Conservation (phyloP, 37 sponge, comb jelly and placozoan species). For the Beroe forskalii region DNA sequence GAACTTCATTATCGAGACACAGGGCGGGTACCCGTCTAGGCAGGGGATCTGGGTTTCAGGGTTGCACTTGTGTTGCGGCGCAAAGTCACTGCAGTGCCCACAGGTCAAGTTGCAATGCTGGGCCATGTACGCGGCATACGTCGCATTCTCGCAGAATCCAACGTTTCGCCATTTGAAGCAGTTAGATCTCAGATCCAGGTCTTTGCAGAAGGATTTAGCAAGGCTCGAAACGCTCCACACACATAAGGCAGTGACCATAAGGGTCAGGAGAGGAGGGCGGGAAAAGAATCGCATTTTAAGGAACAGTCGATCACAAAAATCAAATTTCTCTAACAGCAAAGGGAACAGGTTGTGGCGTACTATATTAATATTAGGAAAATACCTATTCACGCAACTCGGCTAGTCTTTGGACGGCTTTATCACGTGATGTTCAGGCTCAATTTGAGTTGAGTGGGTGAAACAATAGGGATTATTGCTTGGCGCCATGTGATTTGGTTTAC, state of each 20-base stretch:
- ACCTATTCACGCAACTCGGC: no score
- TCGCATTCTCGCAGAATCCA: neutral
- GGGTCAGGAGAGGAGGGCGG: neutral
- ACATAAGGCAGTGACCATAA: neutral
- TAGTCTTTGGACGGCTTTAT: no score
- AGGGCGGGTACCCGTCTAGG: neutral
- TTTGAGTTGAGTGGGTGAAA: no score
- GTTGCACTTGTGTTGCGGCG: neutral
- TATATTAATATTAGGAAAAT: no score
- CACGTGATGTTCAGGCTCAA: no score
- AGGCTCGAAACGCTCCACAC: neutral
- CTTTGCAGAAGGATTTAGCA: neutral
- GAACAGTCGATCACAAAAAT: no score
- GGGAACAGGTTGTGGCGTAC: no score
- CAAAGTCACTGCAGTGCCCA: neutral
- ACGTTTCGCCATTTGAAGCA: neutral
- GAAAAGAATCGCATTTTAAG: no score
- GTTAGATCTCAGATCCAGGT: neutral
- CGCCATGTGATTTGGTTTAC: no score
- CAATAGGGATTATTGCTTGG: no score
- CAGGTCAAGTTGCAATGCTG: conserved; percentile 12
- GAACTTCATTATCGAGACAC: conserved; percentile 13
- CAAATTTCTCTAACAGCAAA: no score
- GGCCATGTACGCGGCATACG: conserved; percentile 10
- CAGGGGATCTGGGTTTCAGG: neutral